Evolutionary conservation across 2,113 vertebrate species (phyloP).

Genomic region (Cyanistes caeruleus): DNA sequence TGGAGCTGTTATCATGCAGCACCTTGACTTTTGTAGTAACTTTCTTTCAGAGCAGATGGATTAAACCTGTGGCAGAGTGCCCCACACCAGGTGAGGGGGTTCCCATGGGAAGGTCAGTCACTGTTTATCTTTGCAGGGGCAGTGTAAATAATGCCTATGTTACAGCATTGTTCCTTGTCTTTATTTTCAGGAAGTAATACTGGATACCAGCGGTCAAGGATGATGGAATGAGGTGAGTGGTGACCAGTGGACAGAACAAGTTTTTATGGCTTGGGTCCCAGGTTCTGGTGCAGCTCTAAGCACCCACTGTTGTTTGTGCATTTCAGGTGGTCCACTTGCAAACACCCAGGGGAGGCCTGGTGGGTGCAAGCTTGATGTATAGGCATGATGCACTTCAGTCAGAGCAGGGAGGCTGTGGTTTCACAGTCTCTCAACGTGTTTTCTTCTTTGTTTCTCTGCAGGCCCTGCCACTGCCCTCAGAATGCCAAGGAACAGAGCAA

Average conservation of each 20-base stretch:
- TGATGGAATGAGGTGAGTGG: not conserved
- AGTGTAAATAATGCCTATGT: not conserved
- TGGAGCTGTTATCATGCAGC: not conserved
- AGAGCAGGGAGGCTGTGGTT: not conserved
- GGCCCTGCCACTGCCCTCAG: too few species aligned
- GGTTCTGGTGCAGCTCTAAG: not conserved
- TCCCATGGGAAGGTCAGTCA: not conserved
- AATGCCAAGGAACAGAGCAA: accelerated
- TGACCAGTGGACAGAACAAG: not conserved
- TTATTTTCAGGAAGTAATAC: not conserved
- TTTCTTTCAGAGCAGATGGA: not conserved
- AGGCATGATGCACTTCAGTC: accelerated
- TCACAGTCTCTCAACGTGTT: not conserved
- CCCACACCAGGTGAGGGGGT: not conserved
- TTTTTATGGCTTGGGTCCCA: not conserved
- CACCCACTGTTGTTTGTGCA: not conserved
- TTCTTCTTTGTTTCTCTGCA: not conserved
- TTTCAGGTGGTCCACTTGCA: not conserved
- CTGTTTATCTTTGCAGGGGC: not conserved
- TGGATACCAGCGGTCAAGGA: too few species aligned
- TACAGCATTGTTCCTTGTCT: not conserved
- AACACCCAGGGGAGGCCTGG: not conserved
- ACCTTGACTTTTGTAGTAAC: not conserved
- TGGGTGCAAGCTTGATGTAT: not conserved
- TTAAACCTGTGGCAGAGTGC: not conserved